Evolutionary conservation across 2,888 invertebrate species (phyloP).

Genomic region (Epirrhoe tristata): DNA sequence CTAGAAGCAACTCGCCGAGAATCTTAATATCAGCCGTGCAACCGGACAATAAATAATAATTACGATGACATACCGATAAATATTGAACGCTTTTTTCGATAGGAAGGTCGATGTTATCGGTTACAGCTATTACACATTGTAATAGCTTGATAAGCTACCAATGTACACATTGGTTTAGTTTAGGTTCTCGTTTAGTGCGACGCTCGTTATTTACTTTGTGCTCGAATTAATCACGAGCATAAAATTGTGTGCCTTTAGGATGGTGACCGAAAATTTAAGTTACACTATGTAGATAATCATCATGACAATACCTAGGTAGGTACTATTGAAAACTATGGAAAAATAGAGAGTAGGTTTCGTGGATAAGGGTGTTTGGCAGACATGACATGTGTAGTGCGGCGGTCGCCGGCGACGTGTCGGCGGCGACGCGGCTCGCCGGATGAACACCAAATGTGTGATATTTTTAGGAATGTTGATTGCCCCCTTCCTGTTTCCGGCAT

Average conservation of each 20-base stretch:
- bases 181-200: constrained; percentile 44
- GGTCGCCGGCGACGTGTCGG: constrained; percentile 38
- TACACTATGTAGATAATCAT: background rate
- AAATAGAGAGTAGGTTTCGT: background rate
- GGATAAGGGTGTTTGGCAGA: constrained; percentile 9
- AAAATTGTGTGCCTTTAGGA: constrained; percentile 1
- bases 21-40: constrained; percentile 67
- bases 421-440: constrained; percentile 63
- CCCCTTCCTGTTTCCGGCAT: constrained; percentile 82
- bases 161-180: constrained; percentile 58
- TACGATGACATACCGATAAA: constrained; percentile 72
- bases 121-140: constrained; percentile 78
- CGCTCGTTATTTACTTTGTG: constrained; percentile 41
- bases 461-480: constrained; percentile 85
- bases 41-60: constrained; percentile 65
- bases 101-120: constrained; percentile 79
- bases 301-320: background rate
- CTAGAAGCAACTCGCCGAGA: constrained; percentile 67
- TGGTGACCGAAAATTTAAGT: background rate
- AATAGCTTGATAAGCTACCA: constrained; percentile 74
- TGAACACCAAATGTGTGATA: constrained; percentile 84
- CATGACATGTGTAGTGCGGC: constrained; percentile 38
- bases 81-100: constrained; percentile 73
- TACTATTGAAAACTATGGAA: background rate
- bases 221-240: constrained; percentile 27